A percentile compares a stretch with the other conserved stretches of the same genome.
Conservation (phyloP, 1,140 invertebrate species). For the Aradophagus sp. region DNA sequence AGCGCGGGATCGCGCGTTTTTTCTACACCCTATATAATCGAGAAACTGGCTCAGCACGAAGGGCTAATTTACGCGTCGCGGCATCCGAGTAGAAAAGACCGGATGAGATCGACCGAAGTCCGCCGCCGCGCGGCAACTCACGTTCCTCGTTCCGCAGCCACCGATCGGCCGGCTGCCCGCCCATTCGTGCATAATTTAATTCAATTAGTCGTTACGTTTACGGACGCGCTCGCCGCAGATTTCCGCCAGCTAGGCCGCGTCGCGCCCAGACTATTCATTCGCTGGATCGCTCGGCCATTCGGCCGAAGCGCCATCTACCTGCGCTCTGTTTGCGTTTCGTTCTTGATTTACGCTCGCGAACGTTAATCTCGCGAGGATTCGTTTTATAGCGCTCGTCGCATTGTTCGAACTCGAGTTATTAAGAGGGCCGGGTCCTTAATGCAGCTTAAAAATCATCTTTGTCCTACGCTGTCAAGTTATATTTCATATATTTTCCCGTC, state of each 20-base stretch:
- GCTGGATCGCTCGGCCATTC: constrained; percentile 61
- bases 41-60: constrained; percentile 35
- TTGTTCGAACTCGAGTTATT: no score
- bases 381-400: no score
- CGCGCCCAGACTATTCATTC: constrained; percentile 56
- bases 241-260: constrained; percentile 28
- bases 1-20: constrained; percentile 31
- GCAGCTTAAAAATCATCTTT: no score
- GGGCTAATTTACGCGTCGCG: constrained; percentile 54
- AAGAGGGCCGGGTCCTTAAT: no score
- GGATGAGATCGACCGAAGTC: constrained; percentile 55
- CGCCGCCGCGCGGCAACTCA: constrained; percentile 56
- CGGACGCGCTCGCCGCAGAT: constrained; percentile 49
- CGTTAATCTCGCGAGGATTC: no score
- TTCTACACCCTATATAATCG: constrained; percentile 53
- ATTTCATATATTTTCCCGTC: no score
- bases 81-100: constrained; percentile 43
- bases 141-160: constrained; percentile 55
- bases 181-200: constrained; percentile 71
- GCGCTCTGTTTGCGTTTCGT: constrained; percentile 36
- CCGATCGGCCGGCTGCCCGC: constrained; percentile 48
- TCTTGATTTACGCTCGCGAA: no score
- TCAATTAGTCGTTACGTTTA: constrained; percentile 66
- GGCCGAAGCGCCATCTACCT: constrained; percentile 66
- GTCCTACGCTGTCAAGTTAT: no score